phyloP scores from a whole-genome alignment of 2,113 vertebrate species.

The Malurus alboscapulatus region DNA sequence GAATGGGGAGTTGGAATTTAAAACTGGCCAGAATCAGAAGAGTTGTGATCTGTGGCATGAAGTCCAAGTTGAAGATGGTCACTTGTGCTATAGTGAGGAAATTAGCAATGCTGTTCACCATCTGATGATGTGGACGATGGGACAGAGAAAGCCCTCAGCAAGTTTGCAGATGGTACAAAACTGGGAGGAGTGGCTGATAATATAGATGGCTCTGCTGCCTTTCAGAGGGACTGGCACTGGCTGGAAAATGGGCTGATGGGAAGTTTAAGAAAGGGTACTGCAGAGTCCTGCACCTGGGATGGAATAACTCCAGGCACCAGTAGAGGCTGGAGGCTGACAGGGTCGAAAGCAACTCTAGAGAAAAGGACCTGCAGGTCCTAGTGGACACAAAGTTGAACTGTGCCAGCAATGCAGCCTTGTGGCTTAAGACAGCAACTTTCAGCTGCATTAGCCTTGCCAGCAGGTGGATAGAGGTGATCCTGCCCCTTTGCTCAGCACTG shows the following conservation, averaged over 20 bases:
- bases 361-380: not conserved
- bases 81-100: not conserved
- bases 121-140: not conserved
- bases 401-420: not conserved
- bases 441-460: not conserved
- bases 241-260: not conserved
- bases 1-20: not conserved
- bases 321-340: not conserved
- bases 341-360: not conserved
- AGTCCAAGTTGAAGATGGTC: not conserved
- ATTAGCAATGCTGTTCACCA: not conserved
- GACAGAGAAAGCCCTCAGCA: not conserved
- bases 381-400: not conserved
- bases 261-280: not conserved
- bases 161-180: not conserved
- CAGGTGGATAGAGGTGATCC: not conserved
- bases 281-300: not conserved
- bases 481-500: not conserved
- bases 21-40: not conserved
- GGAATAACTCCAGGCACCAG: not conserved
- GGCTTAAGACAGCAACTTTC: not conserved
- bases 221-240: not conserved
- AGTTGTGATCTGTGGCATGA: not conserved
- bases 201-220: not conserved
- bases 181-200: not conserved